Evolutionary conservation across 2,113 vertebrate genomes (phyloP), one percentile per base, ranked within the genome.

Genomic region (Heterochromis multidens): DNA sequence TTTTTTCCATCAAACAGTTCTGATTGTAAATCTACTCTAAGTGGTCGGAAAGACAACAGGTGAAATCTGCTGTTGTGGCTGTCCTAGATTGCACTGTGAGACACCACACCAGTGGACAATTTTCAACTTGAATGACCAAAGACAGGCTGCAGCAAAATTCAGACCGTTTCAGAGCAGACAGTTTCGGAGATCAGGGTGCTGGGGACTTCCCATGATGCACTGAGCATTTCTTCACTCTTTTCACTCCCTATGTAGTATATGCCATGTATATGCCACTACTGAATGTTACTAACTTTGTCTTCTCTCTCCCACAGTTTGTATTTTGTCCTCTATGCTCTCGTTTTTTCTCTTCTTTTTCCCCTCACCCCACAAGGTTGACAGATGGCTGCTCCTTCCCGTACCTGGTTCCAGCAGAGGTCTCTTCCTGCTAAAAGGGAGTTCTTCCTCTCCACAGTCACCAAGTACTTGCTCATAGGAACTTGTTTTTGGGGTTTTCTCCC

Each of bases 151-250:
- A 11, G 67, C 67, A 37, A 56, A 37, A 57, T 67, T 57, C 46
- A 13, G 4, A 19, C 31, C 56, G 8, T 54, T 80, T 65, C 21
- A 12, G 76, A n/a, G n/a, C n/a, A n/a, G n/a, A n/a, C n/a, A n/a
- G n/a, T n/a, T n/a, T n/a, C n/a, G n/a, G n/a, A 60, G 13, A 9
- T 40, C 63, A 70, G 63, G 63, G 2, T 1, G 1, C 37, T 6
- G 63, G 0, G 0, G 8, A 0, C 40, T 19, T 49, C 25, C 40
- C 40, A 49, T 72, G 40, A 72, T 49, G 1, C 16, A 10, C n/a
- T 17, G 14, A 17, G 13, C 63, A 31, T 72, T 52, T 52, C 52
- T 54, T 54, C 49, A 54, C 46, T 49, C 46, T 49, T 49, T 49
- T 17, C 46, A 7, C 17, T n/a, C 19, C 52, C 19, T 7, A 9